Evolutionary conservation across 2,797 vertebrate species (phyloP), one percentile per base, ranked within the genome.

Genomic region (Cuculus canorus): DNA sequence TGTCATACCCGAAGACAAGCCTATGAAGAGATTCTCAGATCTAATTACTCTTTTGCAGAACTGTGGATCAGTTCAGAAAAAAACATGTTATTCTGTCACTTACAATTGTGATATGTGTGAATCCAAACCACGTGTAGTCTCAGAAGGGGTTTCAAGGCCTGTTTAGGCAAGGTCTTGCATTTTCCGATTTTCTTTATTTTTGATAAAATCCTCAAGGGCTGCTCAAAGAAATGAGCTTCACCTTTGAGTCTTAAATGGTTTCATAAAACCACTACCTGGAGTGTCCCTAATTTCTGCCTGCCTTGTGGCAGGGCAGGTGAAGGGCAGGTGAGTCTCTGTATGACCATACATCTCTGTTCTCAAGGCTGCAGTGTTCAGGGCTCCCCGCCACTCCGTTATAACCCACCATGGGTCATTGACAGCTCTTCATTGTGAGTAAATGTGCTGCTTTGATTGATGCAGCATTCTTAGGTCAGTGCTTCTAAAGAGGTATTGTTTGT

Each of bases 401-500:
- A 45, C 39, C 52, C 10, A 17, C 33, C 25, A 2, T 17, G 39
- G 68, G 33, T 56, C 61, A 57, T 5, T 19, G 61, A 7, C 71
- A 70, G 41, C 73, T 86, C 63, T 72, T 61, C 27, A 22, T 11
- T 71, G 25, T 65, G 27, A 75, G 47, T 43, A 39, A 70, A 88
- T 30, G 39, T 69, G 73, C 54, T 57, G 28, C 73, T 95, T 70
- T 86, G 89, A 81, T 75, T 52, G 83, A 60, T 61, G 23, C 25
- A 16, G 78, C 72, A 4, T 69, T 90, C 87, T 83, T 80, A 77
- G 72, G 56, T 84, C 66, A 52, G 1, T 77, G 71, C 56, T 93
- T 93, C 82, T 75, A 71, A 60, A 56, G 53, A 88, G 41, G 35
- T 66, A 41, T 69, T 88, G 52, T n/a, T 90, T 93, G 66, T 61